Conservation (phyloP, 2,797 vertebrate species). For the Florisuga fusca region DNA sequence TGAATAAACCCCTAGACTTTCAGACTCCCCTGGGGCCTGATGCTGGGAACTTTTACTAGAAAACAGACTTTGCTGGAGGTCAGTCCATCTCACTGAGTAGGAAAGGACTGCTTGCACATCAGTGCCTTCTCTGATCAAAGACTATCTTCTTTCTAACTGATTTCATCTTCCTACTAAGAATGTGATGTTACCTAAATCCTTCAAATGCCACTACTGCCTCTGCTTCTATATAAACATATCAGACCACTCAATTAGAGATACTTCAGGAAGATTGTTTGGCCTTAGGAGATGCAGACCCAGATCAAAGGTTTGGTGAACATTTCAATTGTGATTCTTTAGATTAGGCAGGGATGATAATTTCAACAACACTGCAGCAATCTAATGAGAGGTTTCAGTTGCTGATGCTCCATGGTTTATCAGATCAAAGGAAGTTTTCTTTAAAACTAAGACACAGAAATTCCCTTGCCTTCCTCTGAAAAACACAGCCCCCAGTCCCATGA, state of each 20-base stretch:
- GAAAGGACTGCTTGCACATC: not conserved
- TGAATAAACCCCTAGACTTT: not conserved
- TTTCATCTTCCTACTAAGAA: slow-evolving; percentile 10
- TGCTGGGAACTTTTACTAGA: not conserved
- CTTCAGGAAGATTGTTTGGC: not conserved
- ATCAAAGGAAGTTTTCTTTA: slow-evolving; percentile 23
- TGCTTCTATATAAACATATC: not conserved
- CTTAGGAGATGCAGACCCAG: not conserved
- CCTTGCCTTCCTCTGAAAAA: not conserved
- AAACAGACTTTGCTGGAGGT: not conserved
- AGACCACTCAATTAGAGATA: not conserved
- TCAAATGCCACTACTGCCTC: not conserved
- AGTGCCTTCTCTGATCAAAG: slow-evolving; percentile 7
- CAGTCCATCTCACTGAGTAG: not conserved
- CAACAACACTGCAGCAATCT: not conserved
- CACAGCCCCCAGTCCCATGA: not conserved
- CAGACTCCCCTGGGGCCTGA: not conserved
- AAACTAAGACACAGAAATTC: not conserved
- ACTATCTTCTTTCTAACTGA: not conserved
- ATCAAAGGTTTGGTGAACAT: slow-evolving; percentile 13
- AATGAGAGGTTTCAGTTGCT: slow-evolving; percentile 1
- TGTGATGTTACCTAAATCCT: not conserved
- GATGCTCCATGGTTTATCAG: not conserved
- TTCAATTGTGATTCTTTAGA: not conserved
- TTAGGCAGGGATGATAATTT: not conserved